Base-by-base conservation (phyloP, 2,888 invertebrate species). In the Drosophila infuscata region DNA sequence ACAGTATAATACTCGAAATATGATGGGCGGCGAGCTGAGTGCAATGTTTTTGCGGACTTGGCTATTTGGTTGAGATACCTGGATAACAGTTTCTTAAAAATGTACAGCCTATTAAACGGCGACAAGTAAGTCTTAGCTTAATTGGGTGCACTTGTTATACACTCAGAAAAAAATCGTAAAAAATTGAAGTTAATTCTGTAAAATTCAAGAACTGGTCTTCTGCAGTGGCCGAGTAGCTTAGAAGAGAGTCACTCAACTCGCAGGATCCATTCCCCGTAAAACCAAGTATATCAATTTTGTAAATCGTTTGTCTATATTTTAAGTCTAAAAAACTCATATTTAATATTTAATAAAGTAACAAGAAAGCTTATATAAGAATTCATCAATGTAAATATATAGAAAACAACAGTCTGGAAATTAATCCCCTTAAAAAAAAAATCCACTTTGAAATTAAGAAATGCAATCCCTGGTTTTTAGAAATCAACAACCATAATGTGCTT, bases 71-170 rank as follows among this genome's bases (percentile, higher is more conserved):
- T 25, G 20, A 46, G 17, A 25, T 38, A 17, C 38, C 35, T 43
- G 32, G 20, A 69, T 11, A 35, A 33, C 15, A 54, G 35, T 36
- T 43, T 20, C 29, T 33, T 29, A 36, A 33, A 63, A 56, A 52
- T 62, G 3, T 25, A 41, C n/a, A 41, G 30, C 30, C 9, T 36
- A 52, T 46, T 48, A 48, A 25, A 46, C 36, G 12, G 30, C n/a
- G 20, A 15, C 46, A 46, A 46, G 7, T 7, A 3, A 25, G n/a
- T 33, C 30, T 9, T 29, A 25, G 7, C n/a, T 54, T 49, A 41
- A 41, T 67, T 67, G 66, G 38, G 12, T 41, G 48, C 29, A 36
- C 33, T 38, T 35, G 15, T 46, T 4, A 46, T 25, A 46, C 46
- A 46, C 36, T n/a, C 25, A 8, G 11, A 48, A 35, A 54, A 35